These are phyloP conservation scores for Spisula subtruncata DNA, from an alignment of 2,888 invertebrate genomes.

Conservation along the genomic window DNA sequence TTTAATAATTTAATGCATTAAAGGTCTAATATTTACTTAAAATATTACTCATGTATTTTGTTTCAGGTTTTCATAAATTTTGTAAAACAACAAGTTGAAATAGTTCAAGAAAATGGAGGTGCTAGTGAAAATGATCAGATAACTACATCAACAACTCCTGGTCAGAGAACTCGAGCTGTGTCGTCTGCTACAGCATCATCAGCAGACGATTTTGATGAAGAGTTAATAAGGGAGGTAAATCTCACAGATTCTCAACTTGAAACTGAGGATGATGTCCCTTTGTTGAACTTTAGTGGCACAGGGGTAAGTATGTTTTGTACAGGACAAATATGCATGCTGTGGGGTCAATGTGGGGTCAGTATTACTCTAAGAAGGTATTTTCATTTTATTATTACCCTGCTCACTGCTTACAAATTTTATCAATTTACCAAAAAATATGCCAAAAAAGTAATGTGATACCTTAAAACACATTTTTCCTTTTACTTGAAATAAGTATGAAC, in stretches of 20 bases:
- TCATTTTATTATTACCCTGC: neutral
- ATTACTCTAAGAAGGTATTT: neutral
- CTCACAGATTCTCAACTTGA: slow-evolving; percentile 71
- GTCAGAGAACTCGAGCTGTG: slow-evolving; percentile 49
- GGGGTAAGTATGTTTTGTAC: slow-evolving; percentile 63
- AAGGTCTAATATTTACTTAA: too few relatives aligned
- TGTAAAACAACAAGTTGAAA: slow-evolving; percentile 86
- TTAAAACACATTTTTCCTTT: neutral
- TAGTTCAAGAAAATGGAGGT: slow-evolving; percentile 78
- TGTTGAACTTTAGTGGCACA: slow-evolving; percentile 76
- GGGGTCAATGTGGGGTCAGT: neutral
- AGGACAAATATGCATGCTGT: neutral
- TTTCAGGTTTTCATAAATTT: slow-evolving; percentile 87
- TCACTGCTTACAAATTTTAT: neutral
- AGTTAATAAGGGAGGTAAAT: slow-evolving; percentile 68
- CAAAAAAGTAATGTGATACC: neutral
- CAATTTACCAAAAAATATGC: too few relatives aligned
- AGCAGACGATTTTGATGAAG: slow-evolving; percentile 69
- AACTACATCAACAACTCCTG: neutral
- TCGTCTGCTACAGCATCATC: slow-evolving; percentile 40
- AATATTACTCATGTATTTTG: neutral
- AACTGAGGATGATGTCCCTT: slow-evolving; percentile 77
- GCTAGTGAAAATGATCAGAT: slow-evolving; percentile 34
- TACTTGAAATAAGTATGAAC: neutral
- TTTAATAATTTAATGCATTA: too few relatives aligned